Evolutionary conservation across 1,140 invertebrate species (phyloP), one percentile per base, ranked within the genome.

Genomic region (Drepana arcuata): DNA sequence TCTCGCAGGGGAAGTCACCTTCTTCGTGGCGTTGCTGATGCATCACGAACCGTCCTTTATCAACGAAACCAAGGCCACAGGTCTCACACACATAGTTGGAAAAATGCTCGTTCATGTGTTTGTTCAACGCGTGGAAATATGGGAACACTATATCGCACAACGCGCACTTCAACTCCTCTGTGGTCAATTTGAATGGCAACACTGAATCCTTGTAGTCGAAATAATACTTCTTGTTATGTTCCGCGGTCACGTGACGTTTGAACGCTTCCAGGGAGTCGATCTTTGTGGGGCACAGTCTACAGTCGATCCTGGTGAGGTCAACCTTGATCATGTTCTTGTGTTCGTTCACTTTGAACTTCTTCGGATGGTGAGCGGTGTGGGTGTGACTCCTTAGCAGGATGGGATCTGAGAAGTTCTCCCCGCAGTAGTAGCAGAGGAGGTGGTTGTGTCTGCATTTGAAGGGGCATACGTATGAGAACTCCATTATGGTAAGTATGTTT

Each of bases 81-180:
- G 87, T 81, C 28, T 87, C 86, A 61, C 91, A 92, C 18, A 84
- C 83, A 55, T 88, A 84, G 28, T 81, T 81, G 43, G 62, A 77
- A 14, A 59, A 81, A 48, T 82, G 78, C 7, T 60, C 66, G 21
- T 81, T 81, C 77, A 81, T 81, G 34, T 81, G 77, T 7, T 69
- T 68, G 33, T 81, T 81, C 13, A 79, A 33, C 2, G 74, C 74
- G 24, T 81, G 77, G 24, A 81, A 79, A 25, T 75, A 79, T 0
- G 72, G 64, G 16, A 77, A 79, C 5, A 38, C 7, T 0, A 45
- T 30, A 3, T 63, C 53, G 38, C 77, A 81, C 3, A 79, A 9
- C 0, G 66, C 69, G 24, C 77, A 81, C 16, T 63, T 66, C 0
- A 61, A 28, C 10, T 71, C 54, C 2, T 66, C 55, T 15, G 65